Evolutionary conservation across 2,888 invertebrate species (phyloP).

Genomic region (Lamproptera curius): DNA sequence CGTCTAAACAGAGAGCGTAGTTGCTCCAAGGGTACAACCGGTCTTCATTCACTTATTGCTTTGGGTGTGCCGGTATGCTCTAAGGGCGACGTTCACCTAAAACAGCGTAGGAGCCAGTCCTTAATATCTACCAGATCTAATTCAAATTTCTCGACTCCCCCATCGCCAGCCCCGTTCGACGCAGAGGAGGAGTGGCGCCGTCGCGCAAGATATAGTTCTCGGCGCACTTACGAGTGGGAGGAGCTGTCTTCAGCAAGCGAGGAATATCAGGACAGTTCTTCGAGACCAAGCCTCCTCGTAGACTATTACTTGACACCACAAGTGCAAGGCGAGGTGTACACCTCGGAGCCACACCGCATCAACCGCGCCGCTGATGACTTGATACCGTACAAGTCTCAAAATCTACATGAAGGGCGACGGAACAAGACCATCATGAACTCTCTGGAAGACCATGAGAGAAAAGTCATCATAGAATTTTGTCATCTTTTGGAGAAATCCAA

Average conservation of each 20-base stretch:
- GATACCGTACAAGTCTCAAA: background rate
- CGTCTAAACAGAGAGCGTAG: too few species aligned
- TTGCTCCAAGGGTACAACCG: too few species aligned
- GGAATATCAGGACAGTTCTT: background rate
- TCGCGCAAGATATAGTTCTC: background rate
- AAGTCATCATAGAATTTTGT: constrained; percentile 96
- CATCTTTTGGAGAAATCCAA: constrained; percentile 97
- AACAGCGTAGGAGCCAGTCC: too few species aligned
- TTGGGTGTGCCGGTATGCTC: too few species aligned
- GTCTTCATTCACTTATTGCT: too few species aligned
- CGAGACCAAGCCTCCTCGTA: background rate
- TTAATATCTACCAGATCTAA: too few species aligned
- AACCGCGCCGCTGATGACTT: background rate
- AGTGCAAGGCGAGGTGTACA: background rate
- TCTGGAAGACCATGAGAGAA: constrained; percentile 87
- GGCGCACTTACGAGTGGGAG: constrained; percentile 1
- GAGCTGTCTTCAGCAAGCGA: constrained; percentile 5
- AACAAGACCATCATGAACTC: constrained; percentile 28
- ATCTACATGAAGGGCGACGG: background rate
- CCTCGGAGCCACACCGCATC: constrained; percentile 6
- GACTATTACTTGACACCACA: background rate
- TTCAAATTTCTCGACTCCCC: too few species aligned
- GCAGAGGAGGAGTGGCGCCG: constrained; percentile 1
- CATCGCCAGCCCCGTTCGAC: too few species aligned
- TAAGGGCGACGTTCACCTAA: too few species aligned